phyloP scores from a whole-genome alignment of 2,888 invertebrate genomes.

The Lordiphosa andalusiaca region DNA sequence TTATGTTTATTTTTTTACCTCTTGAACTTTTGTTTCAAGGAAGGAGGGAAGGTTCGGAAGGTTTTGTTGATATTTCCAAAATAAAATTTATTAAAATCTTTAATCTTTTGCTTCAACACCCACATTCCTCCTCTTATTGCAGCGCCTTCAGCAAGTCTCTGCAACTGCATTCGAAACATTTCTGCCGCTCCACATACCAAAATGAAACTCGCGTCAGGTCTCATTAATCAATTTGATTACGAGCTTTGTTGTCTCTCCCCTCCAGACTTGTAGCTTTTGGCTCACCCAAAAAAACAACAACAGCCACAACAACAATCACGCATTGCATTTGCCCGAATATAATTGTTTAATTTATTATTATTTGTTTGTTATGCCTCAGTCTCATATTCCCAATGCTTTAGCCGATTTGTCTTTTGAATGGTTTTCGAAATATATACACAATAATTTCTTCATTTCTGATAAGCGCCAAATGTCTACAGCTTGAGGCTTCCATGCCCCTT shows the following conservation, averaged over 20 bases:
- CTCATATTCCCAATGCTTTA: slow-evolving; percentile 17
- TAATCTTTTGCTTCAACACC: too few relatives aligned
- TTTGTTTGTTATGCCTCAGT: slow-evolving; percentile 61
- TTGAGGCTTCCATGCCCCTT: slow-evolving; percentile 3
- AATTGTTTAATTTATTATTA: slow-evolving; percentile 73
- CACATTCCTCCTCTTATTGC: background rate
- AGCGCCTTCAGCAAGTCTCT: slow-evolving; percentile 5
- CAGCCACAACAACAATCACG: background rate
- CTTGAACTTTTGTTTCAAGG: too few relatives aligned
- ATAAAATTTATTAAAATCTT: too few relatives aligned
- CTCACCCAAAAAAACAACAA: slow-evolving; percentile 14
- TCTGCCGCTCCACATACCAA: slow-evolving; percentile 22
- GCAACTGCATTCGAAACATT: slow-evolving; percentile 1
- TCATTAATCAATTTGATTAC: slow-evolving; percentile 74
- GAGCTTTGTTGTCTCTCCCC: slow-evolving; percentile 41
- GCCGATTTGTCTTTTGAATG: slow-evolving; percentile 61
- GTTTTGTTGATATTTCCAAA: too few relatives aligned
- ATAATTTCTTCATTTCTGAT: slow-evolving; percentile 52
- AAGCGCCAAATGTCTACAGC: slow-evolving; percentile 40
- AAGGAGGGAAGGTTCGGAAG: too few relatives aligned
- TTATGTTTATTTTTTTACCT: too few relatives aligned
- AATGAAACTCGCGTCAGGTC: slow-evolving; percentile 39
- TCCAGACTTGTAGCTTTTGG: slow-evolving; percentile 37
- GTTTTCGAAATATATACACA: slow-evolving; percentile 54
- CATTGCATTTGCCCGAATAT: slow-evolving; percentile 36